Evolutionary conservation across 2,888 invertebrate genomes (phyloP).

Genomic region (Habrosyne pyritoides): DNA sequence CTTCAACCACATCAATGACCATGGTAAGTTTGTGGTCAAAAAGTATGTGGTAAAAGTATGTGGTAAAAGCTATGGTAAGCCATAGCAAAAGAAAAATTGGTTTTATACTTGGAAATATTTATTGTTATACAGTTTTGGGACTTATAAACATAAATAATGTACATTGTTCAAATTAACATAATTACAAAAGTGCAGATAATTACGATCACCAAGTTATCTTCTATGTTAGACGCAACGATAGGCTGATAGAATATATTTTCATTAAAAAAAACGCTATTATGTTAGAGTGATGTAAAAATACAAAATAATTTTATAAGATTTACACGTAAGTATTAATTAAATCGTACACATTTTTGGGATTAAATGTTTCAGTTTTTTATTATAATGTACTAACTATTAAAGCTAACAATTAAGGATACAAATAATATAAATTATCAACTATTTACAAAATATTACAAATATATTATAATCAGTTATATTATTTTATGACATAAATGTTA

Average conservation of each 20-base stretch:
- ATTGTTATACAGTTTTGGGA: constrained; percentile 70
- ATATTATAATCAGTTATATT: constrained; percentile 11
- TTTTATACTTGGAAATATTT: constrained; percentile 61
- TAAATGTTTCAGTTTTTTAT: constrained; percentile 52
- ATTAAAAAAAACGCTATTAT: constrained; percentile 27
- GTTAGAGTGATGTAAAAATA: constrained; percentile 45
- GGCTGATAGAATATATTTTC: constrained; percentile 23
- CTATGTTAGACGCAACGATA: constrained; percentile 12
- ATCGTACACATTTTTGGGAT: constrained; percentile 75
- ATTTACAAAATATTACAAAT: constrained; percentile 81
- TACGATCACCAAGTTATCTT: constrained; percentile 22
- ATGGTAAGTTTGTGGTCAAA: too few relatives aligned
- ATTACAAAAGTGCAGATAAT: constrained; percentile 20
- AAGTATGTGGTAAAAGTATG: too few relatives aligned
- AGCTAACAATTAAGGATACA: constrained; percentile 73
- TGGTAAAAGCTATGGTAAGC: too few relatives aligned
- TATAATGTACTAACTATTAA: constrained; percentile 77
- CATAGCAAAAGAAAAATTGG: too few relatives aligned
- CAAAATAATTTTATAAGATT: constrained; percentile 36
- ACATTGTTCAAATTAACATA: constrained; percentile 45
- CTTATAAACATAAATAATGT: constrained; percentile 68
- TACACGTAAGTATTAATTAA: constrained; percentile 47
- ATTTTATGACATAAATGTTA: constrained; percentile 30
- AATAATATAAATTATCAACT: constrained; percentile 73
- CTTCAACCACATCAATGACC: too few relatives aligned